Evolutionary conservation across 2,113 vertebrate genomes (phyloP).

Genomic region (Urocynchramus pylzowi): DNA sequence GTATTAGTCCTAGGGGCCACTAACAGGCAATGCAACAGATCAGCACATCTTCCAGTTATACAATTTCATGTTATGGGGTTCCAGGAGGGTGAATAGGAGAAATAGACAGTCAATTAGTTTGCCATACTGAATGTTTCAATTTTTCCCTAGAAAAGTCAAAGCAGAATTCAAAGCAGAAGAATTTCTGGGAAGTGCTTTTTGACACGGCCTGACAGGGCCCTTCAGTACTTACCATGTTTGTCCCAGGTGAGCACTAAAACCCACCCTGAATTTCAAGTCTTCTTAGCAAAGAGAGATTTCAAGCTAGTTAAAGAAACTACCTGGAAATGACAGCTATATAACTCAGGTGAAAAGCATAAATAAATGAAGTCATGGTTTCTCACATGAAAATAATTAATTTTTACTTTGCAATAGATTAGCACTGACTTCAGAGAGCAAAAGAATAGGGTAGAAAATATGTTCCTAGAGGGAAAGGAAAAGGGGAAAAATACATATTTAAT

Average conservation of each 20-base stretch:
- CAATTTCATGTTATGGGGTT: not conserved
- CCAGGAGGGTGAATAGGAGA: not conserved
- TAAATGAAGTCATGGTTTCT: not conserved
- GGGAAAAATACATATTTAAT: not conserved
- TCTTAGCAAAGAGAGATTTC: not conserved
- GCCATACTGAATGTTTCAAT: not conserved
- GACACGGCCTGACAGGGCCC: rapidly evolving
- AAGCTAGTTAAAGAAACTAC: not conserved
- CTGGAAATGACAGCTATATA: not conserved
- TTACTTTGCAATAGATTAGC: not conserved
- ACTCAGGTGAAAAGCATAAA: not conserved
- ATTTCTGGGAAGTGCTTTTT: not conserved
- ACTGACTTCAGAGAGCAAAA: not conserved
- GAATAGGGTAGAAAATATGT: not conserved
- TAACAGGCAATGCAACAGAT: not conserved
- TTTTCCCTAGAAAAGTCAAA: not conserved
- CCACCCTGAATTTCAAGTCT: not conserved
- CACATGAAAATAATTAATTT: not conserved
- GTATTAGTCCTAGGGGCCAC: rapidly evolving
- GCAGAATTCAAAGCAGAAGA: not conserved
- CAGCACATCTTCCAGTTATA: not conserved
- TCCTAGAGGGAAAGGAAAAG: not conserved
- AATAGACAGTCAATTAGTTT: not conserved
- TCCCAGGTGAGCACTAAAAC: not conserved
- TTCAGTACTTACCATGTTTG: not conserved